These are phyloP conservation scores for Meta bourneti DNA, from an alignment of 2,888 invertebrate genomes.

Conservation along the genomic window DNA sequence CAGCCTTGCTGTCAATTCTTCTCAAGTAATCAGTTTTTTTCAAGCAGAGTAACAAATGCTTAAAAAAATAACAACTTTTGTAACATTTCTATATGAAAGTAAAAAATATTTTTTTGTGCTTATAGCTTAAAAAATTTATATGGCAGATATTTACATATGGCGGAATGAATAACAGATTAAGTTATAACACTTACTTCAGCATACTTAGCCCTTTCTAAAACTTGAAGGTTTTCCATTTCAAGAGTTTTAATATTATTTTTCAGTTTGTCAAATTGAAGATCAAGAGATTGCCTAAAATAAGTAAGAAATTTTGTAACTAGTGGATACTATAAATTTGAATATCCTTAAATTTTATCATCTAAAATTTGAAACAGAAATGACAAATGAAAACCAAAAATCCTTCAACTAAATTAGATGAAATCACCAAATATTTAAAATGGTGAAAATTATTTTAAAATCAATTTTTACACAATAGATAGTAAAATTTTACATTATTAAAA, in stretches of 20 bases:
- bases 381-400: no score
- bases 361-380: no score
- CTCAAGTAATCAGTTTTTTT: slow-evolving; percentile 31
- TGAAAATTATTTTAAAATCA: neutral
- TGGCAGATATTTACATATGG: no score
- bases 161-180: no score
- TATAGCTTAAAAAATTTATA: no score
- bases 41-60: slow-evolving; percentile 38
- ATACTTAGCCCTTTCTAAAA: slow-evolving; percentile 10
- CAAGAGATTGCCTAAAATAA: slow-evolving; percentile 2
- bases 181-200: slow-evolving; percentile 30
- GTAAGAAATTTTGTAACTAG: neutral
- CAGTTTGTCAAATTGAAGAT: neutral
- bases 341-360: no score
- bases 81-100: neutral
- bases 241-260: slow-evolving; percentile 3
- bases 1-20: slow-evolving; percentile 10
- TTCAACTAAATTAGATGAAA: neutral
- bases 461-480: neutral
- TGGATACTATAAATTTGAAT: no score
- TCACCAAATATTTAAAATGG: neutral
- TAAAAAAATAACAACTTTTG: neutral
- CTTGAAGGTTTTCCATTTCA: slow-evolving; percentile 5
- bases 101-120: neutral
- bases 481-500: neutral